phyloP scores from a whole-genome alignment of 2,113 vertebrate species.

The Anolis carolinensis region DNA sequence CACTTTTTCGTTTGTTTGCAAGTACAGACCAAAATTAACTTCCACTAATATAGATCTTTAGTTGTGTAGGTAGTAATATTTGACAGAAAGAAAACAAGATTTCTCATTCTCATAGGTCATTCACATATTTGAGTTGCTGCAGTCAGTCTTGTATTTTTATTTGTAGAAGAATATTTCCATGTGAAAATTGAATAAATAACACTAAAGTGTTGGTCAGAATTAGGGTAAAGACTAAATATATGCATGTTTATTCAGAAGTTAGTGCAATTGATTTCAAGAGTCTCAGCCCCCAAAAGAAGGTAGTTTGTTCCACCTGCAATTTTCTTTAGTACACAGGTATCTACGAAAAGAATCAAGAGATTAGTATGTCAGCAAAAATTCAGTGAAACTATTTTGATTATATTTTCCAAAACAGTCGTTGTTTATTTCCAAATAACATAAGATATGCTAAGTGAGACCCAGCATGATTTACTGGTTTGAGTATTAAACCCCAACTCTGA shows the following conservation, averaged over 20 bases:
- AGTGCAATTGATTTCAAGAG: too few relatives aligned
- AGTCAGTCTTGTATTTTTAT: neutral
- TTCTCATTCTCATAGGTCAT: neutral
- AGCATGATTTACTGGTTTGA: too few relatives aligned
- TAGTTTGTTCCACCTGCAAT: neutral
- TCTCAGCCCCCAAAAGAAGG: neutral
- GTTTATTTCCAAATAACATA: conserved; percentile 1
- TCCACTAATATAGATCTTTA: neutral
- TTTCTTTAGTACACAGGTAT: neutral
- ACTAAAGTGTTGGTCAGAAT: neutral
- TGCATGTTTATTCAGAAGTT: neutral
- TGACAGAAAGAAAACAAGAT: neutral
- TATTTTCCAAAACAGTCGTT: neutral
- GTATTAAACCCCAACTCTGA: too few relatives aligned
- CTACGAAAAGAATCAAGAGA: neutral
- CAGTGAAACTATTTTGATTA: neutral
- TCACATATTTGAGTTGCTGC: neutral
- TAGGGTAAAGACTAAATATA: neutral
- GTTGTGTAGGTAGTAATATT: neutral
- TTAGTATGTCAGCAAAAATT: neutral
- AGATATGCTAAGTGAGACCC: too few relatives aligned
- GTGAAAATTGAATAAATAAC: neutral
- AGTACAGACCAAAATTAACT: neutral
- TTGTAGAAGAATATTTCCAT: neutral
- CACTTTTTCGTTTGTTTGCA: neutral